Conservation (phyloP, 2,113 vertebrate genomes). For the Podarcis raffonei region DNA sequence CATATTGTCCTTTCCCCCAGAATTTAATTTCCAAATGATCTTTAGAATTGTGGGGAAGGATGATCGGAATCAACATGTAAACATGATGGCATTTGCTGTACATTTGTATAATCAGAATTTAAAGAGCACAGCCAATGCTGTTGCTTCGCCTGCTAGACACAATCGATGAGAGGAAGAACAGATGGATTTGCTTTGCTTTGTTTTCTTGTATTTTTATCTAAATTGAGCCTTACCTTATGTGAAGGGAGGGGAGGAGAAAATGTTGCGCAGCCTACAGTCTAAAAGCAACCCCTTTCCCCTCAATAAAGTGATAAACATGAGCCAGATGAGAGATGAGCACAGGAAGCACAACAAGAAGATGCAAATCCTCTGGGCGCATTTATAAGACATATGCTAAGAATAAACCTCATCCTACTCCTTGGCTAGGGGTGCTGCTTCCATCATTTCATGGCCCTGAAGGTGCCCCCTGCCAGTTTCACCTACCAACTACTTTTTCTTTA, state of each 20-base stretch:
- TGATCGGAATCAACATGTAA: slow-evolving; percentile 12
- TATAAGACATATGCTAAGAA: background rate
- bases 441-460: background rate
- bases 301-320: background rate
- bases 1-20: background rate
- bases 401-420: background rate
- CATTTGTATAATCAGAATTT: slow-evolving; percentile 36
- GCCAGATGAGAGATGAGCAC: background rate
- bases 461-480: background rate
- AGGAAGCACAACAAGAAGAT: background rate
- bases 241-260: background rate
- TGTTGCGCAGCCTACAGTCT: background rate
- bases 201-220: slow-evolving; percentile 35
- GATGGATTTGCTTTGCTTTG: slow-evolving; percentile 39
- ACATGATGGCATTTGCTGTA: slow-evolving; percentile 20
- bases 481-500: background rate
- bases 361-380: background rate
- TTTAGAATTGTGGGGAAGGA: slow-evolving; percentile 27
- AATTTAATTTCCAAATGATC: slow-evolving; percentile 29
- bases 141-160: slow-evolving; percentile 20
- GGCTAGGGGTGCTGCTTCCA: background rate
- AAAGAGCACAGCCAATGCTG: slow-evolving; percentile 28
- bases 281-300: background rate
- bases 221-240: slow-evolving; percentile 18
- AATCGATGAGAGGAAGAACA: slow-evolving; percentile 22